These are phyloP conservation scores for Lypha dubia DNA, from an alignment of 2,888 invertebrate genomes.

Conservation along the genomic window DNA sequence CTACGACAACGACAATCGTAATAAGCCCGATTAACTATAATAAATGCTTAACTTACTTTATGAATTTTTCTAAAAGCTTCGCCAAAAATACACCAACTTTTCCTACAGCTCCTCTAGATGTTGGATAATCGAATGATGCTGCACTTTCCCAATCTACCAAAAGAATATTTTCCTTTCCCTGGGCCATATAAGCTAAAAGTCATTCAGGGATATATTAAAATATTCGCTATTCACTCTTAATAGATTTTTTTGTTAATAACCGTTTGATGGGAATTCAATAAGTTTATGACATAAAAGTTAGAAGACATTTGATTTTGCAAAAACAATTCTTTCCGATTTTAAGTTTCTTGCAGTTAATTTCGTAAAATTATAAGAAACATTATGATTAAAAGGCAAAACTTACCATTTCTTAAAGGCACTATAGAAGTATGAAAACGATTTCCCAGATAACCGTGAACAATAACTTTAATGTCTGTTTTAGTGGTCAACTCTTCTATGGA, in stretches of 20 bases:
- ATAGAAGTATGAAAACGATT: constrained; percentile 79
- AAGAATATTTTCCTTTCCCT: constrained; percentile 78
- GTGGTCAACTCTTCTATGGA: constrained; percentile 71
- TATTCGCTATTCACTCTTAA: too few species aligned
- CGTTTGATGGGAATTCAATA: too few species aligned
- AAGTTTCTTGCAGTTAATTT: too few species aligned
- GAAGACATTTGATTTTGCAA: too few species aligned
- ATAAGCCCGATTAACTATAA: background rate
- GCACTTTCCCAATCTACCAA: constrained; percentile 82
- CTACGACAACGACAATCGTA: too few species aligned
- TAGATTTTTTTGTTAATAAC: too few species aligned
- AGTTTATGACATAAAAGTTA: too few species aligned
- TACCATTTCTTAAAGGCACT: constrained; percentile 78
- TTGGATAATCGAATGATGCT: constrained; percentile 78
- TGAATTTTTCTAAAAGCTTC: constrained; percentile 76
- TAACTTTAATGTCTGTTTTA: constrained; percentile 78
- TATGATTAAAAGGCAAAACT: constrained; percentile 43
- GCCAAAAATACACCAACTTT: constrained; percentile 76
- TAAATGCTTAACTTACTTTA: constrained; percentile 73
- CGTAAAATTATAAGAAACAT: too few species aligned
- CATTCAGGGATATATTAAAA: background rate
- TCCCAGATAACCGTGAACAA: constrained; percentile 81
- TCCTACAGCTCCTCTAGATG: constrained; percentile 77
- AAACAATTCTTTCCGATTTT: too few species aligned
- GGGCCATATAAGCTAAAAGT: constrained; percentile 79